phyloP scores from a whole-genome alignment of 2,797 vertebrate species.

The Vultur gryphus region DNA sequence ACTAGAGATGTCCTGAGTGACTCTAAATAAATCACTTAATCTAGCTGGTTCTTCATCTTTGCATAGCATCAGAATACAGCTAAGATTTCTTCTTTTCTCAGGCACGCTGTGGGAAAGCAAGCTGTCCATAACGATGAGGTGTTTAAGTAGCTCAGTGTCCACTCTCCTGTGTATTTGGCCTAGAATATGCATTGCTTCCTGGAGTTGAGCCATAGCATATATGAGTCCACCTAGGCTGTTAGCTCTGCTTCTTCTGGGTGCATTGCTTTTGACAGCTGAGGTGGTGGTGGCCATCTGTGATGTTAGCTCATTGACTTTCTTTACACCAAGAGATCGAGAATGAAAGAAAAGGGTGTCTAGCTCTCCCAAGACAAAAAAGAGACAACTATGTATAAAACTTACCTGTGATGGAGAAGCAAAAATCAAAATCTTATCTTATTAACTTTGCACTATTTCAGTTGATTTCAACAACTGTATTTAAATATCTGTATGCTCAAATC shows the following conservation, averaged over 20 bases:
- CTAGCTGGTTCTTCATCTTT: not conserved
- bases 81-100: not conserved
- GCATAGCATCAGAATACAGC: not conserved
- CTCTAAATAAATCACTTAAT: constrained; percentile 11
- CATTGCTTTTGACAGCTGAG: not conserved
- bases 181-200: not conserved
- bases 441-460: not conserved
- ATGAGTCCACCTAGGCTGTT: not conserved
- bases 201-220: not conserved
- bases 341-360: not conserved
- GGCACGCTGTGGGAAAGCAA: rapidly evolving
- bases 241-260: not conserved
- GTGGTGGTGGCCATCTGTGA: not conserved
- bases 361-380: not conserved
- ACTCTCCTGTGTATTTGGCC: not conserved
- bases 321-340: not conserved
- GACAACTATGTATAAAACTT: not conserved
- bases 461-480: not conserved
- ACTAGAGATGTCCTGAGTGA: not conserved
- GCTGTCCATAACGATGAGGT: not conserved
- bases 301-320: not conserved
- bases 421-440: not conserved
- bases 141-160: not conserved
- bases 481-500: not conserved
- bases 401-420: not conserved